Percentiles rank a stretch among this genome's conserved stretches.
phyloP scores from a whole-genome alignment of 2,113 vertebrate genomes.

The Hymenochirus boettgeri region DNA sequence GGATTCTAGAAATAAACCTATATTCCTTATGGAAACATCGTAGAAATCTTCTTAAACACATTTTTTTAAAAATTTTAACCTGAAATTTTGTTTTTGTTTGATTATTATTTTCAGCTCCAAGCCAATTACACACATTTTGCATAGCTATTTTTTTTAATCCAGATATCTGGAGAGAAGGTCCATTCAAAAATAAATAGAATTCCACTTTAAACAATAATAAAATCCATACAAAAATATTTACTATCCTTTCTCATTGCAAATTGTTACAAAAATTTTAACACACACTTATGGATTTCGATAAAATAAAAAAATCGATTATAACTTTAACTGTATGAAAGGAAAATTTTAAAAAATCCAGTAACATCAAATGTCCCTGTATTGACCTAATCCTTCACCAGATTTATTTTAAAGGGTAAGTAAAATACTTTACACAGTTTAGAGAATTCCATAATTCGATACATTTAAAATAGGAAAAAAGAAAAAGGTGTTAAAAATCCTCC shows the following conservation, averaged over 20 bases:
- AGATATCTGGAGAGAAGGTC: too few relatives aligned
- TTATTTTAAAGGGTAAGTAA: too few relatives aligned
- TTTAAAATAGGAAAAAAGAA: too few relatives aligned
- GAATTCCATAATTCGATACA: too few relatives aligned
- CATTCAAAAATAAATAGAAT: not conserved
- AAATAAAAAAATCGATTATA: too few relatives aligned
- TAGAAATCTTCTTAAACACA: not conserved
- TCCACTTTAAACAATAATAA: not conserved
- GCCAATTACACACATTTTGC: too few relatives aligned
- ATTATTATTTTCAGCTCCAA: too few relatives aligned
- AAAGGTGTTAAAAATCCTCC: too few relatives aligned
- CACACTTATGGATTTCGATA: too few relatives aligned
- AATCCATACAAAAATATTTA: conserved; percentile 1
- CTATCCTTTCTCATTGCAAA: not conserved
- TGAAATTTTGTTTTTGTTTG: too few relatives aligned
- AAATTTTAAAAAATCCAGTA: not conserved
- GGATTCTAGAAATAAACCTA: not conserved
- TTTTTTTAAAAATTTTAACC: not conserved
- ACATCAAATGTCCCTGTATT: not conserved
- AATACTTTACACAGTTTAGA: too few relatives aligned
- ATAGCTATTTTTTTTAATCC: not conserved
- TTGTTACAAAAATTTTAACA: not conserved
- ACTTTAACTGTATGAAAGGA: not conserved
- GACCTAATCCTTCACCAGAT: not conserved
- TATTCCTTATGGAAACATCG: not conserved